phyloP scores from a whole-genome alignment of 2,888 invertebrate genomes.

The Ceraclea dissimilis region DNA sequence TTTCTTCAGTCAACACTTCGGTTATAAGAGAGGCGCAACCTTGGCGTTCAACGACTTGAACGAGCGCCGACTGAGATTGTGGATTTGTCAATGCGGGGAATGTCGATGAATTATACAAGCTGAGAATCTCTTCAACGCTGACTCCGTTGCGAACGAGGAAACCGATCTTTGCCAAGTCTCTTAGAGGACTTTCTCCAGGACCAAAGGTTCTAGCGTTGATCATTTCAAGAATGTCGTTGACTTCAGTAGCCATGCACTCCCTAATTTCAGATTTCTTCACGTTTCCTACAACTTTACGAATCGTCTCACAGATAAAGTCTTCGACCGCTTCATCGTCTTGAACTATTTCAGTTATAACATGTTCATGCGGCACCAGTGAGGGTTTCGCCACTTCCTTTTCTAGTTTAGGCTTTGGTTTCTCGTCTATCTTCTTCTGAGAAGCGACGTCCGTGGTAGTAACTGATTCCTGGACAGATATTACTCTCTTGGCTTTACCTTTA shows the following conservation, averaged over 20 bases:
- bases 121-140: slow-evolving; percentile 66
- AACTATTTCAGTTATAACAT: slow-evolving; percentile 51
- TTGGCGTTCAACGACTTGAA: slow-evolving; percentile 75
- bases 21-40: slow-evolving; percentile 75
- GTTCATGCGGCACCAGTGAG: slow-evolving; percentile 48
- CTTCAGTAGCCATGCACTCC: slow-evolving; percentile 58
- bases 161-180: slow-evolving; percentile 77
- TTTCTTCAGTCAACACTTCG: slow-evolving; percentile 74
- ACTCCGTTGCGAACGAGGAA: slow-evolving; percentile 70
- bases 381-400: slow-evolving; percentile 43
- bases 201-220: slow-evolving; percentile 74
- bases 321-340: slow-evolving; percentile 48
- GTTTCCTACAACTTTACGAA: slow-evolving; percentile 49
- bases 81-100: slow-evolving; percentile 74
- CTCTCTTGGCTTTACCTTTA: slow-evolving; percentile 44
- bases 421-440: slow-evolving; percentile 55
- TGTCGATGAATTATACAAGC: slow-evolving; percentile 68
- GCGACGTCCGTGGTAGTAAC: slow-evolving; percentile 55
- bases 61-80: slow-evolving; percentile 76
- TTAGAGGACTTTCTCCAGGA: slow-evolving; percentile 67
- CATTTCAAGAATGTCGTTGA: slow-evolving; percentile 65
- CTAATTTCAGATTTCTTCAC: slow-evolving; percentile 49
- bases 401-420: slow-evolving; percentile 39
- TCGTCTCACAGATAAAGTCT: slow-evolving; percentile 48
- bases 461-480: slow-evolving; percentile 51